Conservation (phyloP, 2,888 invertebrate genomes). For the Maniola hyperantus region DNA sequence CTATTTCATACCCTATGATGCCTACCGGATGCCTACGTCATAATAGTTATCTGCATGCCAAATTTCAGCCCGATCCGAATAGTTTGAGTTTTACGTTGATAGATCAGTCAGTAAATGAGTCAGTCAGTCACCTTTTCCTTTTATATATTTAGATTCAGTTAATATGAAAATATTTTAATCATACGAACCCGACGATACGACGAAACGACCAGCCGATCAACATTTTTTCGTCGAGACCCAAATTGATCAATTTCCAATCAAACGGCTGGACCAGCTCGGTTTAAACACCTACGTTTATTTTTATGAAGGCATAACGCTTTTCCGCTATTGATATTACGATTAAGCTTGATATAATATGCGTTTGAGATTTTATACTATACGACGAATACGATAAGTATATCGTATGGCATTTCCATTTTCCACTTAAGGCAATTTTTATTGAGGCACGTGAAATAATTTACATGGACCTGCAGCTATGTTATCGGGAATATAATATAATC, state of each 20-base stretch:
- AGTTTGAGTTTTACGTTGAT: too few relatives aligned
- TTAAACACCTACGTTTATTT: slow-evolving; percentile 24
- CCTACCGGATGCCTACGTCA: too few relatives aligned
- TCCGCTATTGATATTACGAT: slow-evolving; percentile 24
- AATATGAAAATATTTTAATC: slow-evolving; percentile 15
- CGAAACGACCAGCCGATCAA: slow-evolving; percentile 33
- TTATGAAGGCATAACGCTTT: slow-evolving; percentile 25
- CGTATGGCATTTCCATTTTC: neutral
- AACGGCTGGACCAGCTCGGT: slow-evolving; percentile 13
- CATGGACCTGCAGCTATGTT: too few relatives aligned
- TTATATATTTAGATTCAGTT: too few relatives aligned
- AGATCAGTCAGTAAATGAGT: too few relatives aligned
- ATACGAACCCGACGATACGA: slow-evolving; percentile 3
- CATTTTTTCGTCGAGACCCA: slow-evolving; percentile 24
- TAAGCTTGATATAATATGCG: slow-evolving; percentile 21
- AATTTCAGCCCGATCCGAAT: too few relatives aligned
- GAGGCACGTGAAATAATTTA: too few relatives aligned
- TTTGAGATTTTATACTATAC: neutral
- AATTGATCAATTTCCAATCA: slow-evolving; percentile 33
- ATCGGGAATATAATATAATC: too few relatives aligned
- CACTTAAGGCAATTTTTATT: neutral
- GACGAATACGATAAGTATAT: neutral
- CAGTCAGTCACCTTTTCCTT: too few relatives aligned
- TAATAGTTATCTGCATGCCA: too few relatives aligned
- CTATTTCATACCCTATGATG: too few relatives aligned